phyloP scores from a whole-genome alignment of 2,888 invertebrate genomes.

The Kryphioiulus occultus region DNA sequence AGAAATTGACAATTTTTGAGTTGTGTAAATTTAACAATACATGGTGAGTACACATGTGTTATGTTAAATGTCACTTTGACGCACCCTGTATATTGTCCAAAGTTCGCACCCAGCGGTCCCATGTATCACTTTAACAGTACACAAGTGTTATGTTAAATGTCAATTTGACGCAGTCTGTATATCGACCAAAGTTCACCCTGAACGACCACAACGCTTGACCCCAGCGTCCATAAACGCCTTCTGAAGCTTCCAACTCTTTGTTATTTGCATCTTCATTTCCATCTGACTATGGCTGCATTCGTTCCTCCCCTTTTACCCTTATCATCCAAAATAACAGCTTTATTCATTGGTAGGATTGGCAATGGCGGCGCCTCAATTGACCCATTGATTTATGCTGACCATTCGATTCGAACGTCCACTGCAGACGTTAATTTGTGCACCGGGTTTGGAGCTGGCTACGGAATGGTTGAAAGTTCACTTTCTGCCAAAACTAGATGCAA shows the following conservation, averaged over 20 bases:
- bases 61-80: too few species aligned
- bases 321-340: neutral
- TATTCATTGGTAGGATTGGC: neutral
- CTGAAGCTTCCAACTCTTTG: neutral
- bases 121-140: too few species aligned
- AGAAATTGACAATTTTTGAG: too few species aligned
- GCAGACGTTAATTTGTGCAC: neutral
- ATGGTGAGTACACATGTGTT: too few species aligned
- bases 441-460: neutral
- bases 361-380: neutral
- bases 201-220: neutral
- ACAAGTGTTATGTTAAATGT: too few species aligned
- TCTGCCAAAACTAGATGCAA: neutral
- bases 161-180: neutral
- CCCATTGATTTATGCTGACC: neutral
- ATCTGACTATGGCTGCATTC: neutral
- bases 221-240: neutral
- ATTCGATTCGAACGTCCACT: neutral
- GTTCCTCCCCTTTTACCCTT: neutral
- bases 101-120: neutral
- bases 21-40: too few species aligned
- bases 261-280: slow-evolving; percentile 1
- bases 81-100: neutral
- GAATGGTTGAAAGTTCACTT: neutral
- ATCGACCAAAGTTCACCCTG: neutral